Conservation (phyloP, 2,888 invertebrate genomes). For the Polymixis lichenea region DNA sequence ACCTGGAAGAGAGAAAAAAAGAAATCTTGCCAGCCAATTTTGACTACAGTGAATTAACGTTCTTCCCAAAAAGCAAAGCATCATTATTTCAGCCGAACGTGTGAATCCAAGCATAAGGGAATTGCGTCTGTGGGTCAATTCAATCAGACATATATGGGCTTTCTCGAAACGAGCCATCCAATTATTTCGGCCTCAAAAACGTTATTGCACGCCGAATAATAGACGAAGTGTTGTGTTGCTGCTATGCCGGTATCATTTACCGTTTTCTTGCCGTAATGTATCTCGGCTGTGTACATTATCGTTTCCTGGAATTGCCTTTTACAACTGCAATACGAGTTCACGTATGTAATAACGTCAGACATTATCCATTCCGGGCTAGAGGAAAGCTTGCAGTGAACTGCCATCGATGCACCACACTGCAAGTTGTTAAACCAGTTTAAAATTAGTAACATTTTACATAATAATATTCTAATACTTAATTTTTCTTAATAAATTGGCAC, state of each 20-base stretch:
- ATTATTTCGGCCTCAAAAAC: conserved; percentile 63
- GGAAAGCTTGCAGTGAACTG: conserved; percentile 6
- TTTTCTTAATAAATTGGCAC: conserved; percentile 3
- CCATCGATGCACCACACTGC: background rate
- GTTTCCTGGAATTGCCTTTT: conserved; percentile 61
- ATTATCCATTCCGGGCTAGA: conserved; percentile 47
- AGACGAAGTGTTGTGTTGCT: conserved; percentile 56
- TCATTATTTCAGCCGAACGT: conserved; percentile 43
- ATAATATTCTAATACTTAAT: background rate
- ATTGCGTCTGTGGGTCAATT: conserved; percentile 55
- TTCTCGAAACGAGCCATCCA: conserved; percentile 60
- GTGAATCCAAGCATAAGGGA: conserved; percentile 39
- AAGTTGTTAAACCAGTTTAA: conserved; percentile 14
- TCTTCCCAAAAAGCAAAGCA: conserved; percentile 14
- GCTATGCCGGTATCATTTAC: conserved; percentile 52
- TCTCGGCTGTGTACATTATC: conserved; percentile 57
- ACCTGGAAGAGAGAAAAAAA: background rate
- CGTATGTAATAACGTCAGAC: conserved; percentile 46
- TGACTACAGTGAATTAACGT: conserved; percentile 18
- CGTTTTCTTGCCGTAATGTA: conserved; percentile 56
- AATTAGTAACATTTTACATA: background rate
- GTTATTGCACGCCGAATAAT: conserved; percentile 66
- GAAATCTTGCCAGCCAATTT: conserved; percentile 9
- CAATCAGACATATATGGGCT: conserved; percentile 56
- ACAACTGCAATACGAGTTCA: conserved; percentile 50